phyloP scores from a whole-genome alignment of 2,888 invertebrate species.

The Ichneumoninae sp. region DNA sequence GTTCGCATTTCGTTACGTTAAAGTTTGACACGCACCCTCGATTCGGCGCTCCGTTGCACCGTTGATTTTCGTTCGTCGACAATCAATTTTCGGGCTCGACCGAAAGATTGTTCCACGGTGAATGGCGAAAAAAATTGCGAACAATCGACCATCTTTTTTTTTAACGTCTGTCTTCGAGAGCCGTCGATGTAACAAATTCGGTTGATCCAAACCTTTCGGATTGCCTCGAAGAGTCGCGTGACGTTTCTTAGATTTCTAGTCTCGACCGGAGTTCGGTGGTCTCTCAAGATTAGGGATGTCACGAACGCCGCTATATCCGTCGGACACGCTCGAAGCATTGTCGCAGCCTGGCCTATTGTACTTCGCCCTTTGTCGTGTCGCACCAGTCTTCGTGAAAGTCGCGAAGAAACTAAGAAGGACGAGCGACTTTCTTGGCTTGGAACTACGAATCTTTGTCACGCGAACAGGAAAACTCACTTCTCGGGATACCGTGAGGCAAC shows the following conservation, averaged over 20 bases:
- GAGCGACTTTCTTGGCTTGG: conserved; percentile 30
- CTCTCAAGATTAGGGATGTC: conserved; percentile 47
- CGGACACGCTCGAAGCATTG: conserved; percentile 45
- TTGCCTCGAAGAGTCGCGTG: not conserved
- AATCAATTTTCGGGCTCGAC: not conserved
- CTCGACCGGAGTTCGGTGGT: not conserved
- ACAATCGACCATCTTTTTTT: not conserved
- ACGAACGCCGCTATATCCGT: conserved; percentile 16
- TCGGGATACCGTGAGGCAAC: not conserved
- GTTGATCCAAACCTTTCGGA: not conserved
- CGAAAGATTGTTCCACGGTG: not conserved
- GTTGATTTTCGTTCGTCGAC: not conserved
- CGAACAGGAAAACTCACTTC: conserved; percentile 13
- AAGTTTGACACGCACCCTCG: not conserved
- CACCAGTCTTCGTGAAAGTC: conserved; percentile 11
- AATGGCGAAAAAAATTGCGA: not conserved
- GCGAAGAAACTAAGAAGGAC: conserved; percentile 1
- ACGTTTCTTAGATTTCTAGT: conserved; percentile 24
- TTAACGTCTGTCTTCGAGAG: not conserved
- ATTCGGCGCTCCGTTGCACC: not conserved
- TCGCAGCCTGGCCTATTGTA: conserved; percentile 49
- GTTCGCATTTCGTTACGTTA: not conserved
- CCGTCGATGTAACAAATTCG: not conserved
- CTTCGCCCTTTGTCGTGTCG: conserved; percentile 33
- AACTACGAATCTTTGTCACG: conserved; percentile 22